phyloP scores from a whole-genome alignment of 1,140 invertebrate genomes.

The Cepaea nemoralis region DNA sequence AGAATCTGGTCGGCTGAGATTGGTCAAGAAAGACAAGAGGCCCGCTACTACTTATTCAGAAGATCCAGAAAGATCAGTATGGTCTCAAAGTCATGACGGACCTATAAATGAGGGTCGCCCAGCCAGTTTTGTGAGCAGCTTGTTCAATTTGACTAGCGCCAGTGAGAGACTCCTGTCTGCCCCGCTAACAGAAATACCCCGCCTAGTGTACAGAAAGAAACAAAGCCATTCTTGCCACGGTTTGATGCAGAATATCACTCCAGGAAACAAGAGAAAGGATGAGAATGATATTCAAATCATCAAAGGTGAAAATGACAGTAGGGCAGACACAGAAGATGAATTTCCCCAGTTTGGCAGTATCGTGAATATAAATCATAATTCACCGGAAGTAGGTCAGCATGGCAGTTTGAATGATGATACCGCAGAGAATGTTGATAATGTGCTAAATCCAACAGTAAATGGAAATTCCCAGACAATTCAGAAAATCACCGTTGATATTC shows the following conservation, averaged over 20 bases:
- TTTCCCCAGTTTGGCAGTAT: neutral
- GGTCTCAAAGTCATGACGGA: slow-evolving; percentile 7
- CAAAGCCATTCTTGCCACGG: neutral
- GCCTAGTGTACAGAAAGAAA: slow-evolving; percentile 1
- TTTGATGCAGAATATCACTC: neutral
- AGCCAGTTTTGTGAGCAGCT: neutral
- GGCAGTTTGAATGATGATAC: neutral
- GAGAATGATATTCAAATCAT: neutral
- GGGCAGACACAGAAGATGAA: neutral
- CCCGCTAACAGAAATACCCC: neutral
- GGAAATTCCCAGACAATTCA: neutral
- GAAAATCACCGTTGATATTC: neutral
- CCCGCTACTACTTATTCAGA: neutral
- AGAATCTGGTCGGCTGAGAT: slow-evolving; percentile 54
- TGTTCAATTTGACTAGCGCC: slow-evolving; percentile 13
- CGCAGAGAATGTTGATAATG: neutral
- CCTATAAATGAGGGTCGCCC: neutral
- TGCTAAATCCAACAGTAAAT: neutral
- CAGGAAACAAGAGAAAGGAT: neutral
- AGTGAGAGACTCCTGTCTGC: slow-evolving; percentile 26
- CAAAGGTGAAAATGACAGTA: neutral
- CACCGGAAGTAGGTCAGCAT: neutral
- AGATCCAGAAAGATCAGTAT: neutral
- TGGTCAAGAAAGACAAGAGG: slow-evolving; percentile 29
- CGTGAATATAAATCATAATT: neutral